Evolutionary conservation across 2,888 invertebrate species (phyloP), one percentile per base, ranked within the genome.

Genomic region (Cyrtodaria siliqua): DNA sequence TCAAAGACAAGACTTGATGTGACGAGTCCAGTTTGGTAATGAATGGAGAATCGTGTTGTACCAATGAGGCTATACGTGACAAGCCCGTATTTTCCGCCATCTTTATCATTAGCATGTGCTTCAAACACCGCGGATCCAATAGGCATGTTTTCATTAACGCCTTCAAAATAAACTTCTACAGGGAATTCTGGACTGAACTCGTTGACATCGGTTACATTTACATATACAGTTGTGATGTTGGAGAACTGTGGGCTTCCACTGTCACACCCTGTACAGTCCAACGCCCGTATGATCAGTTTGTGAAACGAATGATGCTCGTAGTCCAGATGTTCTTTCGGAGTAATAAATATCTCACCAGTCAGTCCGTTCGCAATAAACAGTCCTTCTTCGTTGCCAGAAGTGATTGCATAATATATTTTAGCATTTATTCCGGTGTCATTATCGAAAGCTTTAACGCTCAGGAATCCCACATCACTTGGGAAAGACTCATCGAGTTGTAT

Each of bases 181-280:
- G 98, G 97, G 92, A 99, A 99, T 63, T 95, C 95, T 0, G 99
- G 99, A 0, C 95, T 94, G 90, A 98, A 97, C 91, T 99, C 98
- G 91, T 99, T 99, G 86, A 97, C 97, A 93, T 99, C 98, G 77
- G 96, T 95, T 26, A 99, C 94, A 42, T 94, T 94, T 47, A 99
- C 94, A 67, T 95, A 94, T 23, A 98, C 95, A 1, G 95, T 95
- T 0, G 96, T 95, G 29, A 97, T 94, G 1, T 96, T 96, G 86
- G 97, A 97, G 12, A 97, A 80, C 29, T 85, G 53, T 69, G 89
- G 71, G 61, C 84, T 63, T 68, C 81, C 63, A 29, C 78, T 63
- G 0, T 63, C 40, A 68, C 89, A 90, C n/a, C 82, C 85, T 40
- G 68, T 79, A 90, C 95, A 95, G 92, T 98, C 98, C 87, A 96